A percentile compares a stretch with the other conserved stretches of the same genome.
phyloP scores from a whole-genome alignment of 1,140 invertebrate species.

The Carposina sasakii region DNA sequence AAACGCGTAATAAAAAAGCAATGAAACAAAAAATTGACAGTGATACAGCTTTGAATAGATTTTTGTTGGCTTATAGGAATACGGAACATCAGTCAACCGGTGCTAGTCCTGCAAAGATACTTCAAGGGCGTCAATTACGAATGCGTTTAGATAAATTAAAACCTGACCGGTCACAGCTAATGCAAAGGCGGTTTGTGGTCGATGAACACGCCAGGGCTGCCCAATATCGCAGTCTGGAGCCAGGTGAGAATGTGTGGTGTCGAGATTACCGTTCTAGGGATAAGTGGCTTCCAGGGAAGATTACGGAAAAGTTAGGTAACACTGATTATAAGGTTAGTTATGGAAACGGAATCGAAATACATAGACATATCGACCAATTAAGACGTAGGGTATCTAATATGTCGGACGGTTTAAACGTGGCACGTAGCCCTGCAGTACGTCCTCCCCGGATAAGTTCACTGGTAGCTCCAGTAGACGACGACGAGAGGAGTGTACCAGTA shows the following conservation, averaged over 20 bases:
- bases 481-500: too few relatives aligned
- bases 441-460: too few relatives aligned
- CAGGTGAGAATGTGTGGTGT: background rate
- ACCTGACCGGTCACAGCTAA: constrained; percentile 3
- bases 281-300: background rate
- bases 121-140: background rate
- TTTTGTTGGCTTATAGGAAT: background rate
- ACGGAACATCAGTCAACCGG: background rate
- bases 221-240: background rate
- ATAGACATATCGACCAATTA: constrained; percentile 9
- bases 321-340: constrained; percentile 1
- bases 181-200: background rate
- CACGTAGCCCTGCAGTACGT: too few relatives aligned
- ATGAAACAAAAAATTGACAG: background rate
- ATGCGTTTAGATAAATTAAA: constrained; percentile 18
- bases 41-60: background rate
- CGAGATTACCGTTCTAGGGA: constrained; percentile 1
- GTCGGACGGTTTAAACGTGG: background rate
- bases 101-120: background rate
- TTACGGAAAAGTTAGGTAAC: background rate
- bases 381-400: constrained; percentile 4
- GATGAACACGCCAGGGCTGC: background rate
- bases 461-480: too few relatives aligned
- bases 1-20: constrained; percentile 15
- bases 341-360: constrained; percentile 6